A percentile compares a stretch with the other conserved stretches of the same genome.
These are phyloP conservation scores for Halcyon chelicuti DNA, from an alignment of 2,797 vertebrate species.

Conservation along the genomic window DNA sequence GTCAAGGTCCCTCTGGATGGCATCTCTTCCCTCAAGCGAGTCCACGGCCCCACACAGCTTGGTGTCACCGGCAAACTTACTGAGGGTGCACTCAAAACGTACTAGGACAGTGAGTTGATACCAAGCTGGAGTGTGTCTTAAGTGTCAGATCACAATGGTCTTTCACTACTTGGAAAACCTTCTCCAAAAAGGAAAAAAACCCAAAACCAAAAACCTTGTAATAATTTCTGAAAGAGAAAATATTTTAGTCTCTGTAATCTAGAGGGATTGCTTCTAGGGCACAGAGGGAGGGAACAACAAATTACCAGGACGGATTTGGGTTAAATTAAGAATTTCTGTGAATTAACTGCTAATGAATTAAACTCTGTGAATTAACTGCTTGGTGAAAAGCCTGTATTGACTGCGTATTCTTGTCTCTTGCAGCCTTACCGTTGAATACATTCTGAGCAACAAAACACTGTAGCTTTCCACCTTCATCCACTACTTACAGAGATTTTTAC, in stretches of 20 bases:
- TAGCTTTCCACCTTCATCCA: conserved; percentile 73
- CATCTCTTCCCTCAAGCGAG: no score
- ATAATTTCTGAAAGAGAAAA: neutral
- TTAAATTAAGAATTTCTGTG: neutral
- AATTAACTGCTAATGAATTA: neutral
- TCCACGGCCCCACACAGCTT: no score
- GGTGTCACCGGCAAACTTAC: no score
- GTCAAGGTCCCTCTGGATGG: no score
- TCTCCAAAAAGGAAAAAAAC: neutral
- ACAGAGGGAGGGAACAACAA: neutral
- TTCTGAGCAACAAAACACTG: conserved; percentile 70
- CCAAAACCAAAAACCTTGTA: neutral
- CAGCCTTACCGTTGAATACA: conserved; percentile 82
- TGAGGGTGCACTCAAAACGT: neutral
- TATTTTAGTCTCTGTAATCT: neutral
- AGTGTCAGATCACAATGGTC: rapidly evolving
- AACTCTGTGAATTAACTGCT: neutral
- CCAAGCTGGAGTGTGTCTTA: neutral
- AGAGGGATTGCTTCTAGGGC: neutral
- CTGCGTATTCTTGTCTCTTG: conserved; percentile 62
- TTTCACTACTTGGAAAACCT: neutral
- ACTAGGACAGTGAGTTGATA: rapidly evolving
- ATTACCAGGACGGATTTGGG: neutral
- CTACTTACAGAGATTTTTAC: conserved; percentile 72
- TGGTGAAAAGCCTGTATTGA: neutral